Evolutionary conservation across 37 sponge, comb jelly and placozoan species (phyloP), one percentile per base, ranked within the genome.

Genomic region (Axinella damicornis): DNA sequence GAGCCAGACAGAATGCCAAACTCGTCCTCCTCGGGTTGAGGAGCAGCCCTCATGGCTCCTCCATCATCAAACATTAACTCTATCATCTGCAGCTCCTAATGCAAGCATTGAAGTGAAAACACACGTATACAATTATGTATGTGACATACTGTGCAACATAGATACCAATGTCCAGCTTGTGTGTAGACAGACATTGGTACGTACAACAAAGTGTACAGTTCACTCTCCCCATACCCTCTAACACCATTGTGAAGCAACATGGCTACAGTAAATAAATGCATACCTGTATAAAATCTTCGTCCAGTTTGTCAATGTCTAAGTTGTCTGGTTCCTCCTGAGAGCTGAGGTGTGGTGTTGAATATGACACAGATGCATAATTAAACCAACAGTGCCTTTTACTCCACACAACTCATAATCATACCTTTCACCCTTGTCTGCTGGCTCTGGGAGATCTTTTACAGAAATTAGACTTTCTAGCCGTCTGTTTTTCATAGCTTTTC

Each of bases 1-100:
- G 86, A 86, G 2, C 67, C 81, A 60, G 80, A 21, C 46, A 85
- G 60, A 19, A 90, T 46, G 31, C 79, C 81, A 80, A 74, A 90
- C 14, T 80, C 52, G 18, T 34, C 71, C 33, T 30, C 33, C 32
- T 33, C 33, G 12, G 19, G 33, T 30, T 32, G 62, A 1, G 22
- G 17, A 54, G 75, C 84, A 28, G 21, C n/a, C 22, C 24, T 64
- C 84, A 74, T 65, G 66, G 46, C 20, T 24, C 67, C 67, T 46
- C 18, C 79, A 37, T 65, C 79, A 1, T 31, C 39, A 24, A 74
- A 61, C 74, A 73, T 35, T 65, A 74, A 60, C 56, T 83, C 74
- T 5, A 58, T 4, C 66, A 65, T 32, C 6, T 53, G 31, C 74
- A 82, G 39, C 30, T 74, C 84, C 84, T 83, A 55, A 46, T 46